Percentiles rank a stretch among this genome's conserved stretches.
Conservation (phyloP, 2,113 vertebrate genomes). For the Silurus glanis region DNA sequence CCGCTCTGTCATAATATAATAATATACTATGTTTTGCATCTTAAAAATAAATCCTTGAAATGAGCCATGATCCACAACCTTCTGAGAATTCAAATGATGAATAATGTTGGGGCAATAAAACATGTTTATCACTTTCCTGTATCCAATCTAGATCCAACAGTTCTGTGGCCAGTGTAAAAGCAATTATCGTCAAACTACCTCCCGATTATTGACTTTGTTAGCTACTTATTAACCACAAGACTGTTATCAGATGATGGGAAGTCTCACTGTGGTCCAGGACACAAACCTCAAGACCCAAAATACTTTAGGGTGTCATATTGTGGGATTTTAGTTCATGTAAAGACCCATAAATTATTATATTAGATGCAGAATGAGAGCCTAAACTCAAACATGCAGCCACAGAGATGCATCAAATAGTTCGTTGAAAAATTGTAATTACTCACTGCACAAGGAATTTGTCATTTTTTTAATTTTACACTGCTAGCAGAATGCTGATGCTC, state of each 20-base stretch:
- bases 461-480: background rate
- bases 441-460: background rate
- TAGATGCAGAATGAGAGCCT: slow-evolving; percentile 8
- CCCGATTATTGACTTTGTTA: slow-evolving; percentile 60
- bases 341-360: slow-evolving; percentile 8
- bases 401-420: background rate
- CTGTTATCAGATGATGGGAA: slow-evolving; percentile 66
- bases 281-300: slow-evolving; percentile 53
- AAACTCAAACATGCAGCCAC: background rate
- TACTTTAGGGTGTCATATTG: slow-evolving; percentile 30
- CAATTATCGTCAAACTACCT: slow-evolving; percentile 36
- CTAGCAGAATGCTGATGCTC: slow-evolving; percentile 9
- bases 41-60: slow-evolving; percentile 14
- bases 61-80: background rate
- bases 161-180: slow-evolving; percentile 31
- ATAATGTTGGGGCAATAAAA: background rate
- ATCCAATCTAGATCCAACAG: slow-evolving; percentile 11
- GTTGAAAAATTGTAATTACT: background rate
- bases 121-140: slow-evolving; percentile 26
- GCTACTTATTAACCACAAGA: slow-evolving; percentile 55
- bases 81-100: background rate
- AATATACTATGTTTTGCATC: background rate
- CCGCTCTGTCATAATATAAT: background rate
- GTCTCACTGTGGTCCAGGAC: slow-evolving; percentile 58
- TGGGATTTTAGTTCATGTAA: slow-evolving; percentile 17